Evolutionary conservation across 2,888 invertebrate species (phyloP).

Genomic region (Rotaria macrura): DNA sequence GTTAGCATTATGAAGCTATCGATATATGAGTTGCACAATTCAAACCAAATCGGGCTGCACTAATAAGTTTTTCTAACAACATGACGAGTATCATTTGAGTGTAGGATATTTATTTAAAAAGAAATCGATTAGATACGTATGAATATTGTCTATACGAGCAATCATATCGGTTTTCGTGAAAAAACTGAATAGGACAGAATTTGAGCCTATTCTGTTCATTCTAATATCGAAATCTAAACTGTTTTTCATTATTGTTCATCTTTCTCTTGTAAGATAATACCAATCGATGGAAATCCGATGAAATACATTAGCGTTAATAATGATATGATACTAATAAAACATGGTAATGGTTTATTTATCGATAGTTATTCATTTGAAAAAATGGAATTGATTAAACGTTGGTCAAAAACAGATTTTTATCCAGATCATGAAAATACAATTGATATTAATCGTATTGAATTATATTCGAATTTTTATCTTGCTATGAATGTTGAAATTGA

Average conservation of each 20-base stretch:
- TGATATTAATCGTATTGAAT: neutral
- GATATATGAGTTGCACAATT: no score
- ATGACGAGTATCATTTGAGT: no score
- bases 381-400: neutral
- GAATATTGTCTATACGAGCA: no score
- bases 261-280: neutral
- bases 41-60: no score
- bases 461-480: neutral
- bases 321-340: neutral
- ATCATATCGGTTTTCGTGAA: no score
- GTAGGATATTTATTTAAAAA: no score
- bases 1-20: no score
- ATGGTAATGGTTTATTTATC: neutral
- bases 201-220: no score
- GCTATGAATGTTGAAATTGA: neutral
- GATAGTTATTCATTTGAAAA: neutral
- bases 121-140: no score
- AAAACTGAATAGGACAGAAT: no score
- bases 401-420: neutral
- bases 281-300: neutral
- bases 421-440: neutral
- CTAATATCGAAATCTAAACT: no score
- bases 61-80: no score
- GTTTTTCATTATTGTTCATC: neutral
- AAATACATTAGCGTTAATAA: neutral